Percentiles rank a stretch among this genome's conserved stretches.
phyloP scores from a whole-genome alignment of 92 coral and sea anemone species.

The Desmophyllum pertusum region DNA sequence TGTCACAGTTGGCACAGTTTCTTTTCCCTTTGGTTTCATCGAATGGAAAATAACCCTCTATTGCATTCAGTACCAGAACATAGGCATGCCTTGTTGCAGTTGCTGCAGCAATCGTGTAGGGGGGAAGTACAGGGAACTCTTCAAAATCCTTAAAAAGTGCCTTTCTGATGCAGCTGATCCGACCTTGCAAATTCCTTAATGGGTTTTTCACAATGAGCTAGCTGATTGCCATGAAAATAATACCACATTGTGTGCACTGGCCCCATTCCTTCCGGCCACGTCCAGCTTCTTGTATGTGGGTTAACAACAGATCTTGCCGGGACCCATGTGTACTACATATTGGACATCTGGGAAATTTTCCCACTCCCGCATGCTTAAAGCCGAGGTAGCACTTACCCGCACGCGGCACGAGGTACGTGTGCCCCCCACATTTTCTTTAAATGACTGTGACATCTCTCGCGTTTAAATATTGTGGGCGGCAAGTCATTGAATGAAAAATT shows the following conservation, averaged over 20 bases:
- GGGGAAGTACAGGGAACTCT: slow-evolving; percentile 12
- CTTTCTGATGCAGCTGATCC: background rate
- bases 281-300: slow-evolving; percentile 34
- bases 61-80: slow-evolving; percentile 25
- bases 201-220: slow-evolving; percentile 6
- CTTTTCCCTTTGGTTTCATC: background rate
- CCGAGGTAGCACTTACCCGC: slow-evolving; percentile 10
- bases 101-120: slow-evolving; percentile 34
- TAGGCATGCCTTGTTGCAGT: slow-evolving; percentile 22
- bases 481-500: background rate
- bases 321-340: slow-evolving; percentile 27
- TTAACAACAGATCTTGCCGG: slow-evolving; percentile 46
- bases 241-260: slow-evolving; percentile 14
- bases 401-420: no score
- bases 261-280: slow-evolving; percentile 20
- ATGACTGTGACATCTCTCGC: background rate
- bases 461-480: background rate
- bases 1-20: background rate
- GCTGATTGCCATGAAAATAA: slow-evolving; percentile 47
- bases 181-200: slow-evolving; percentile 19
- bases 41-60: slow-evolving; percentile 22
- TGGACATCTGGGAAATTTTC: slow-evolving; percentile 6
- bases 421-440: background rate
- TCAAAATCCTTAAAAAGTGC: slow-evolving; percentile 14
- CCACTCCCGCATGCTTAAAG: background rate